Conservation (phyloP, 2,888 invertebrate genomes). For the Mellilla xanthometata region DNA sequence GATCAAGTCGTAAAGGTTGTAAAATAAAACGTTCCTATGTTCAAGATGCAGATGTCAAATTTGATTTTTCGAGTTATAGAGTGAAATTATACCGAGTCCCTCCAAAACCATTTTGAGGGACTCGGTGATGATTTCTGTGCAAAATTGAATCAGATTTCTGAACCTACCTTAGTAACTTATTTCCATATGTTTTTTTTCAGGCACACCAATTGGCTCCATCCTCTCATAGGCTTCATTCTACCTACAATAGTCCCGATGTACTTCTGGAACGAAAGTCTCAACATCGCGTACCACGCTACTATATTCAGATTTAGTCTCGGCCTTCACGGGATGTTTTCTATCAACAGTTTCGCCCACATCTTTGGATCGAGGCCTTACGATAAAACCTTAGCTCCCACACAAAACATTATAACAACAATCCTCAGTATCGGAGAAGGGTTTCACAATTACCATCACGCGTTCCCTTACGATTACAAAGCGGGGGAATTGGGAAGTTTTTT, state of each 20-base stretch:
- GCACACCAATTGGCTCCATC: slow-evolving; percentile 16
- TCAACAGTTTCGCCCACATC: slow-evolving; percentile 85
- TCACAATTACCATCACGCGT: slow-evolving; percentile 53
- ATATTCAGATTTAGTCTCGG: slow-evolving; percentile 18
- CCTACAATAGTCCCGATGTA: slow-evolving; percentile 24
- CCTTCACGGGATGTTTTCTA: slow-evolving; percentile 63
- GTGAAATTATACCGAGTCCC: too few relatives aligned
- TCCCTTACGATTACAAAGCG: slow-evolving; percentile 47
- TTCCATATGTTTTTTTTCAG: slow-evolving; percentile 30
- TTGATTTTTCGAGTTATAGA: too few relatives aligned
- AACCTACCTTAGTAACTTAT: too few relatives aligned
- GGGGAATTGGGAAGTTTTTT: slow-evolving; percentile 42
- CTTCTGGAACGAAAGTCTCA: slow-evolving; percentile 25
- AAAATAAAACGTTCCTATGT: too few relatives aligned
- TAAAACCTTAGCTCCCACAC: slow-evolving; percentile 36
- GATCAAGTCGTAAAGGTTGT: too few relatives aligned
- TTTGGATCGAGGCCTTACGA: slow-evolving; percentile 72
- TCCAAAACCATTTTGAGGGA: too few relatives aligned
- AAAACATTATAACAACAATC: slow-evolving; percentile 31
- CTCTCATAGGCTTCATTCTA: slow-evolving; percentile 14
- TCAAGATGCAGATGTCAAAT: too few relatives aligned
- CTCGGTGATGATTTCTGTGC: too few relatives aligned
- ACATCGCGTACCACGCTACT: slow-evolving; percentile 25
- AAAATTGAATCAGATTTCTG: too few relatives aligned
- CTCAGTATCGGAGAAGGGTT: slow-evolving; percentile 45